Evolutionary conservation across 1,140 invertebrate species (phyloP).

Genomic region (Drosophila dunni): DNA sequence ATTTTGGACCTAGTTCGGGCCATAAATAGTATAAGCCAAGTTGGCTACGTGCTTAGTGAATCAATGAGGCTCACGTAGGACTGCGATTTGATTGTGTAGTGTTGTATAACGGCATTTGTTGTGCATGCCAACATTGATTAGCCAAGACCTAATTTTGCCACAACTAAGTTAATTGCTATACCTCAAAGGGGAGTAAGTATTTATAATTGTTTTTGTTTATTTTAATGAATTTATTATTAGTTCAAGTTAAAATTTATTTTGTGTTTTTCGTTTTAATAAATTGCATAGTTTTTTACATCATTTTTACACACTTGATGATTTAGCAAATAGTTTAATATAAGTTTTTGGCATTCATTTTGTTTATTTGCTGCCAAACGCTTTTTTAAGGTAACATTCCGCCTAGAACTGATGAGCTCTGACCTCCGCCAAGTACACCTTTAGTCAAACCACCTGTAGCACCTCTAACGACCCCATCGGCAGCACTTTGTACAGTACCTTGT

Average conservation of each 20-base stretch:
- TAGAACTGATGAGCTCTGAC: background rate
- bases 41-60: constrained; percentile 18
- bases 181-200: background rate
- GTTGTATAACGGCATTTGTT: constrained; percentile 14
- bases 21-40: constrained; percentile 28
- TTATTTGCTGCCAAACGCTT: too few relatives aligned
- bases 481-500: background rate
- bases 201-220: background rate
- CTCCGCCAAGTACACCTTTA: background rate
- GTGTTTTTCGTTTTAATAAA: too few relatives aligned
- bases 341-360: too few relatives aligned
- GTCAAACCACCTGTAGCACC: too few relatives aligned
- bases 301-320: too few relatives aligned
- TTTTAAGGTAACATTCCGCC: background rate
- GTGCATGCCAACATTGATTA: background rate
- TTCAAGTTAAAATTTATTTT: too few relatives aligned
- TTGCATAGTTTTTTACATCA: too few relatives aligned
- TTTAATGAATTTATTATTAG: too few relatives aligned
- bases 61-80: constrained; percentile 17
- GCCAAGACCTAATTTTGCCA: background rate
- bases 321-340: too few relatives aligned
- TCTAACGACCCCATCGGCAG: background rate
- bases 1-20: background rate
- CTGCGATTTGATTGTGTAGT: background rate
- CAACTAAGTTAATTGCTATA: background rate